Evolutionary conservation across 2,888 invertebrate genomes (phyloP).

Genomic region (Oscheius sp.): DNA sequence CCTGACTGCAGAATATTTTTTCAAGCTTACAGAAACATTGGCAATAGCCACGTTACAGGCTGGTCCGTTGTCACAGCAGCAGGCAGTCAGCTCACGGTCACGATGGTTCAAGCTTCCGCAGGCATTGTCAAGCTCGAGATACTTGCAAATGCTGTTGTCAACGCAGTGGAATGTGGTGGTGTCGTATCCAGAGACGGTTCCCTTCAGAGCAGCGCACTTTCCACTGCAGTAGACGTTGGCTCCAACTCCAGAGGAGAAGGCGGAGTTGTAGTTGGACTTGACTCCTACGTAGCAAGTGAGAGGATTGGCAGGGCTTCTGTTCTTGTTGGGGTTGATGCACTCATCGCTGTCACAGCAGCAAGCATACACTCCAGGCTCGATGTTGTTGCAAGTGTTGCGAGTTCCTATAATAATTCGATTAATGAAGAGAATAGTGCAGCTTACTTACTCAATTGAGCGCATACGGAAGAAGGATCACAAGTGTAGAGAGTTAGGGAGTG

Average conservation of each 20-base stretch:
- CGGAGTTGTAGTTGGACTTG: constrained; percentile 42
- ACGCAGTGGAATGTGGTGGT: constrained; percentile 52
- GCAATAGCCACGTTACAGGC: constrained; percentile 49
- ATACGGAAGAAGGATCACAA: constrained; percentile 56
- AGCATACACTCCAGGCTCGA: constrained; percentile 48
- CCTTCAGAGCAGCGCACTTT: constrained; percentile 50
- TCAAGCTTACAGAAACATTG: not conserved
- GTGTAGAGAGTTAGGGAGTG: constrained; percentile 46
- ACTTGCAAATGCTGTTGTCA: constrained; percentile 39
- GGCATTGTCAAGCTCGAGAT: constrained; percentile 49
- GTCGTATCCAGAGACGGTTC: constrained; percentile 46
- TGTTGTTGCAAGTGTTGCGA: constrained; percentile 42
- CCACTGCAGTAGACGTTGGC: constrained; percentile 46
- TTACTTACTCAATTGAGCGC: constrained; percentile 39
- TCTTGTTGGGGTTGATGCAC: constrained; percentile 48
- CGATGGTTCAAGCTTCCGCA: constrained; percentile 35
- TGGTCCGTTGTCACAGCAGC: constrained; percentile 58
- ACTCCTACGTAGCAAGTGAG: constrained; percentile 57
- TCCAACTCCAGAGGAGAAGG: constrained; percentile 41
- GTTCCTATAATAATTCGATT: constrained; percentile 36
- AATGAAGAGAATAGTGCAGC: not conserved
- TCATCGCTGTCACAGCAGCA: constrained; percentile 56
- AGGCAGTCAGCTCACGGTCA: constrained; percentile 47
- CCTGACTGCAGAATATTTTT: not conserved
- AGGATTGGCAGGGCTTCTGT: constrained; percentile 41